Conservation (phyloP, 1,140 invertebrate species). For the Trachymyrmex septentrionalis region DNA sequence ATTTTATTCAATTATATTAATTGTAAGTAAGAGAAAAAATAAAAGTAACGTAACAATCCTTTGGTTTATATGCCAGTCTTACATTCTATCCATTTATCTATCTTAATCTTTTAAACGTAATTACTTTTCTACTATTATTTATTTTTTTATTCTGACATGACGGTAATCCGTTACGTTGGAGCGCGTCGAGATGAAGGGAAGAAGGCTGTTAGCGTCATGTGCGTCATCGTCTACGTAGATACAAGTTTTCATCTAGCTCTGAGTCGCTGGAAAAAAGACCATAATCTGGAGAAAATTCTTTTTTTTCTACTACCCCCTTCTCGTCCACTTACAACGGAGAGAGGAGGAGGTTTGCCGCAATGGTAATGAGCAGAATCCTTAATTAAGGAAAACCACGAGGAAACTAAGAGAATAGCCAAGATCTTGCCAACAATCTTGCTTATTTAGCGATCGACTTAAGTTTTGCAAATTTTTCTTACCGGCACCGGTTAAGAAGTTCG, state of each 20-base stretch:
- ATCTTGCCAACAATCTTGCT: constrained; percentile 67
- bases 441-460: constrained; percentile 59
- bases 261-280: constrained; percentile 39
- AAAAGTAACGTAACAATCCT: not conserved
- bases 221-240: constrained; percentile 60
- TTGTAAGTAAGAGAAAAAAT: not conserved
- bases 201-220: constrained; percentile 72
- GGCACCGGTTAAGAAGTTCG: constrained; percentile 26
- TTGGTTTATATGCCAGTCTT: constrained; percentile 34
- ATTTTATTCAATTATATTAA: not conserved
- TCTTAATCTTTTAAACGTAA: constrained; percentile 42
- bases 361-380: constrained; percentile 67
- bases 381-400: constrained; percentile 56
- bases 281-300: constrained; percentile 40
- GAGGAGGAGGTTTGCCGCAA: constrained; percentile 43
- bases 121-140: constrained; percentile 46
- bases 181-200: constrained; percentile 54
- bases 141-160: constrained; percentile 27
- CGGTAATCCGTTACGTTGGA: constrained; percentile 43
- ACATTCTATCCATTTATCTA: constrained; percentile 37
- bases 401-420: constrained; percentile 46
- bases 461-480: constrained; percentile 57
- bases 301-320: constrained; percentile 29
- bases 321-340: constrained; percentile 39
- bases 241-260: constrained; percentile 52